These are phyloP conservation scores for Neuroscelio doddi DNA, from an alignment of 2,888 invertebrate species.

Conservation along the genomic window DNA sequence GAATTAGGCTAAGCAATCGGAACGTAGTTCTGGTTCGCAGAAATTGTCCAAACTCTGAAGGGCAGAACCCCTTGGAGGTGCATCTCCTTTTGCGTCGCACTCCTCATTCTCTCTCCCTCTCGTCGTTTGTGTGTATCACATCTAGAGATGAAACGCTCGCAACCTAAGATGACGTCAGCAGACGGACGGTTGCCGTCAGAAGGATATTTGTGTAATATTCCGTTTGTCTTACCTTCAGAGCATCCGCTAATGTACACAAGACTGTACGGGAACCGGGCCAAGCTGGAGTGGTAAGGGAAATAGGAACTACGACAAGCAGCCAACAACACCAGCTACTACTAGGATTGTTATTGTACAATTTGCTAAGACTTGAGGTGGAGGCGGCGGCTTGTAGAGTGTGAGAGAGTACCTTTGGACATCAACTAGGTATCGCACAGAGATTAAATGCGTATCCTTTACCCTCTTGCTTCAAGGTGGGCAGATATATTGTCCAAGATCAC, in stretches of 20 bases:
- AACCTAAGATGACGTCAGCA: constrained; percentile 61
- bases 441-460: constrained; percentile 48
- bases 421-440: constrained; percentile 65
- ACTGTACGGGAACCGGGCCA: constrained; percentile 53
- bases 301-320: constrained; percentile 54
- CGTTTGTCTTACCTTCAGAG: constrained; percentile 72
- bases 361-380: constrained; percentile 66
- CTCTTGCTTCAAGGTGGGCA: constrained; percentile 50
- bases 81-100: constrained; percentile 53
- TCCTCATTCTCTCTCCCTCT: constrained; percentile 32
- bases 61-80: constrained; percentile 62
- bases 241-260: constrained; percentile 72
- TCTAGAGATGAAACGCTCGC: constrained; percentile 66
- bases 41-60: constrained; percentile 66
- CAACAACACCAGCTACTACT: constrained; percentile 59
- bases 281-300: constrained; percentile 45
- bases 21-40: constrained; percentile 58
- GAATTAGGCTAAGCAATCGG: constrained; percentile 71
- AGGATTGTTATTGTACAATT: constrained; percentile 73
- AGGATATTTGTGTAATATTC: constrained; percentile 72
- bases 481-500: constrained; percentile 64
- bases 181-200: constrained; percentile 47
- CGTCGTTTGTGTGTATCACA: constrained; percentile 38
- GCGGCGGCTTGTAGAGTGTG: constrained; percentile 59
- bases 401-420: constrained; percentile 71